A percentile compares a stretch with the other conserved stretches of the same genome.
Conservation (phyloP, 2,888 invertebrate genomes). For the Linnaemya tessellans region DNA sequence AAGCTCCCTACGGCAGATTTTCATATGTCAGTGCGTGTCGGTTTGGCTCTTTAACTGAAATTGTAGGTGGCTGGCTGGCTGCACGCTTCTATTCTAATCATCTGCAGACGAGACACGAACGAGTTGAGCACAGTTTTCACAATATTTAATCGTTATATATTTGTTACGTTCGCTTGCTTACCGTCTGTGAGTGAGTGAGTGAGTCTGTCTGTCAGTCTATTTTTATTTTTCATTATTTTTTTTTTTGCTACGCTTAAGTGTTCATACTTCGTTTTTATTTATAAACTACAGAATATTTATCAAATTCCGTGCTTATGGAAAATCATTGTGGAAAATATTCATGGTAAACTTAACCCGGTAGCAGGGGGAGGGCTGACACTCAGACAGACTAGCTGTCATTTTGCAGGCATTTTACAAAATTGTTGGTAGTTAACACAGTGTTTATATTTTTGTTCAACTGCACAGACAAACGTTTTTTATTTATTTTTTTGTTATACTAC, state of each 20-base stretch:
- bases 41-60: slow-evolving; percentile 8
- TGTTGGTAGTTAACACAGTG: slow-evolving; percentile 52
- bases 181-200: slow-evolving; percentile 14
- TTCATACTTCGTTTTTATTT: slow-evolving; percentile 8
- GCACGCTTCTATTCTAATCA: slow-evolving; percentile 48
- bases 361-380: slow-evolving; percentile 38
- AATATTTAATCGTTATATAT: slow-evolving; percentile 60
- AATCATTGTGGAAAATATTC: slow-evolving; percentile 55
- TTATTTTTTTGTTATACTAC: slow-evolving; percentile 3
- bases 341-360: slow-evolving; percentile 4
- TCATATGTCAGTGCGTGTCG: background rate
- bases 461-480: too few relatives aligned
- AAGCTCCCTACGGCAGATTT: background rate
- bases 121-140: slow-evolving; percentile 47
- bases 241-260: slow-evolving; percentile 6
- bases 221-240: too few relatives aligned
- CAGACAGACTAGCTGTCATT: slow-evolving; percentile 62
- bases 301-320: slow-evolving; percentile 65
- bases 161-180: slow-evolving; percentile 4
- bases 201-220: slow-evolving; percentile 7
- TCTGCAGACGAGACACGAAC: slow-evolving; percentile 29
- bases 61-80: background rate
- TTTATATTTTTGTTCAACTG: slow-evolving; percentile 12
- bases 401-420: slow-evolving; percentile 66
- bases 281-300: slow-evolving; percentile 67